These are phyloP conservation scores for Astyanax mexicanus DNA, from an alignment of 2,797 vertebrate species.

Conservation along the genomic window DNA sequence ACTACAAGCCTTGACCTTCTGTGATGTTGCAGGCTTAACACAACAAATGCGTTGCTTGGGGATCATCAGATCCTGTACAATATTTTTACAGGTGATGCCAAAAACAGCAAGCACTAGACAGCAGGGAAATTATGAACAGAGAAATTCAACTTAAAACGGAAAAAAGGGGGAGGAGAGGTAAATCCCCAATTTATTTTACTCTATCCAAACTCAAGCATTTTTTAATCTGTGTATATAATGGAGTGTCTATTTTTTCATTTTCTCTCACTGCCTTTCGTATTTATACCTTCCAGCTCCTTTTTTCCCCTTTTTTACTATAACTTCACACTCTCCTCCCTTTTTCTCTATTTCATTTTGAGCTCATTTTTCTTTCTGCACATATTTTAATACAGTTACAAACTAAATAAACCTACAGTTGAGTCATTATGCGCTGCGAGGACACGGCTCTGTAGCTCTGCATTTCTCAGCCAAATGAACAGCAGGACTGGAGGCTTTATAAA, in stretches of 20 bases:
- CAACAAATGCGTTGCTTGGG: neutral
- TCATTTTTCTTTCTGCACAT: neutral
- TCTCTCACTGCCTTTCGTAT: neutral
- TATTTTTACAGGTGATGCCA: neutral
- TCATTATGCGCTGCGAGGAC: neutral
- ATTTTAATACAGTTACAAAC: neutral
- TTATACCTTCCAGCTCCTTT: neutral
- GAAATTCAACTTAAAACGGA: neutral
- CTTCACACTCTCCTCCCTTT: neutral
- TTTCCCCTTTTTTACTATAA: no score
- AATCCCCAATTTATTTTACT: neutral
- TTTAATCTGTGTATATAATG: neutral
- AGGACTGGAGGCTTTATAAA: conserved; percentile 14
- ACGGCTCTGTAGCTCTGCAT: neutral
- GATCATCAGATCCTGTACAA: neutral
- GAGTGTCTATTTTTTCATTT: neutral
- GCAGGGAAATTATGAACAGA: neutral
- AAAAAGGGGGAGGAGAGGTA: neutral
- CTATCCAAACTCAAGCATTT: neutral
- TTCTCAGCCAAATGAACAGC: conserved; percentile 1
- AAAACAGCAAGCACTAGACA: neutral
- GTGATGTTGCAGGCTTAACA: conserved; percentile 5
- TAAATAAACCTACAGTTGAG: neutral
- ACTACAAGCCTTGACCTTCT: neutral
- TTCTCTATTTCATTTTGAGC: neutral